These are phyloP conservation scores for Lasioglossum morio DNA, from an alignment of 2,888 invertebrate genomes.

Conservation along the genomic window DNA sequence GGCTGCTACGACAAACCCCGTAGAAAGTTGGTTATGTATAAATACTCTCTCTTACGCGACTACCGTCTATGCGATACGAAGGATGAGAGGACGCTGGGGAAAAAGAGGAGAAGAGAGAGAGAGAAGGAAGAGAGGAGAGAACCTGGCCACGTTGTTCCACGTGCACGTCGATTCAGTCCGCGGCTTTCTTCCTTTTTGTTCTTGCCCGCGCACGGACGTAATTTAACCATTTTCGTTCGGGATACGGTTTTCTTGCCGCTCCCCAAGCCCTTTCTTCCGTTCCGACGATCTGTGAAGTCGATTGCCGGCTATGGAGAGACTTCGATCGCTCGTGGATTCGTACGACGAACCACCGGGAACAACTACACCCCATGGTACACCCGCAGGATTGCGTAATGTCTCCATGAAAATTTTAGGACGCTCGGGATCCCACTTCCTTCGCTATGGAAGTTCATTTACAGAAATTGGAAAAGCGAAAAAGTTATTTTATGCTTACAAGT, in stretches of 20 bases:
- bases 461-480: not conserved
- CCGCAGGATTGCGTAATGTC: not conserved
- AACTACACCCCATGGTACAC: not conserved
- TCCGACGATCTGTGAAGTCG: conserved; percentile 6
- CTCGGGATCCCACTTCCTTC: not conserved
- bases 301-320: conserved; percentile 1
- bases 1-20: conserved; percentile 68
- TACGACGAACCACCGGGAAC: not conserved
- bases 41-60: conserved; percentile 70
- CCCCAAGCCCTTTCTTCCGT: not conserved
- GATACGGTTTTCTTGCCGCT: conserved; percentile 27
- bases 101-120: not conserved
- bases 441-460: not conserved
- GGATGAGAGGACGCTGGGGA: conserved; percentile 15
- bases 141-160: conserved; percentile 5
- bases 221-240: conserved; percentile 44
- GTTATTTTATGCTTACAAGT: not conserved
- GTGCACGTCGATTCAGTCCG: conserved; percentile 40
- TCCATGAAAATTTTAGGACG: not conserved
- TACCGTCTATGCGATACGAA: conserved; percentile 41
- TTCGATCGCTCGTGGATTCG: not conserved
- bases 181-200: conserved; percentile 8
- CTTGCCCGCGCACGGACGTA: conserved; percentile 25
- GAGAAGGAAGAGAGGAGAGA: not conserved
- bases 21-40: conserved; percentile 78